Evolutionary conservation across 1,140 invertebrate genomes (phyloP), one percentile per base, ranked within the genome.

Genomic region (Drosophila tropicalis): DNA sequence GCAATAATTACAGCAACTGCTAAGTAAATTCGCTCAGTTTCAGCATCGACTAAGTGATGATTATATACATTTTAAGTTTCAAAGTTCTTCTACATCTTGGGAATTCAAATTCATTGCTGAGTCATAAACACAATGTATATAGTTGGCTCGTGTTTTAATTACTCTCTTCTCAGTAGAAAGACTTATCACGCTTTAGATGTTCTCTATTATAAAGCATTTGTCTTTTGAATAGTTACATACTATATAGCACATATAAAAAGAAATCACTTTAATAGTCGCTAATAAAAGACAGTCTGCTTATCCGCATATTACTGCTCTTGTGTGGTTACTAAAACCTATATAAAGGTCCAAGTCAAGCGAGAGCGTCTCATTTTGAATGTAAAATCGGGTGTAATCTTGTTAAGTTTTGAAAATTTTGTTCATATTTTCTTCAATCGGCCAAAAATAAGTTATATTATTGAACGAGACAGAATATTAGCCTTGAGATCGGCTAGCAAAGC

Each of bases 301-400:
- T 17, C 34, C 34, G n/a, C 17, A 9, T 19, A 58, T 19, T 58
- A 29, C 22, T 62, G 34, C 22, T 17, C 19, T 47, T 47, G 12
- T 51, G 32, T 51, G 15, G 15, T 12, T 7, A 41, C 5, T 29
- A 12, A 41, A 47, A 32, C 10, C 62, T 55, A 55, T 64, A 64
- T 25, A 64, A 39, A 17, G 17, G 29, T 13, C 32, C 19, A 12
- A 64, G 4, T 64, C 5, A 17, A 36, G 7, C 19, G 13, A 1
- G 13, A 40, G 13, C 15, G 15, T 34, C 25, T 80, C 63, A 89
- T 72, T 87, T 71, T 57, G 32, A 34, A 56, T 58, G 65, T 40
- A 41, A 19, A 72, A 62, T 12, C 15, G 7, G 5, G 22, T 57
- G 19, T 54, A 34, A 15, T 63, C 34, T 57, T 63, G 61, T 63